Evolutionary conservation across 2,113 vertebrate genomes (phyloP), one percentile per base, ranked within the genome.

Genomic region (Catharus bicknelli): DNA sequence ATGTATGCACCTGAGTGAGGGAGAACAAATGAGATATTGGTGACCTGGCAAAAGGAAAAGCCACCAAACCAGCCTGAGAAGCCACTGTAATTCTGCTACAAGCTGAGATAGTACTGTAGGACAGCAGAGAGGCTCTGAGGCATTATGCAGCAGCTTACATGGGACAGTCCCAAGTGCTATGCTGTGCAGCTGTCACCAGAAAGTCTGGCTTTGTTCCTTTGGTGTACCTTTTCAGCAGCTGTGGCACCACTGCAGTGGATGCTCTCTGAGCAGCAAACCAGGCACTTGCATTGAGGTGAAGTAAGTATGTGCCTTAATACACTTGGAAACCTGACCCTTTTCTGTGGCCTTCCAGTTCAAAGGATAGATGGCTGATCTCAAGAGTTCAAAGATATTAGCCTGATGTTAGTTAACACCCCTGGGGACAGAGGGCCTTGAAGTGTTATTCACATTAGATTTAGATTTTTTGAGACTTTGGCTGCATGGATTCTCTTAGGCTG

Each of bases 271-370:
- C 34, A 30, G 59, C 67, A 85, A 73, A 64, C 30, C 58, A 55
- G 74, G 58, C 57, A 32, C 4, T 3, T 17, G 45, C 0, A 0
- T n/a, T 38, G 74, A 82, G 57, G 38, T 66, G 7, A 82, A 50
- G 62, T 66, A 61, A 23, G 17, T 51, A 5, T 13, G 36, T 94
- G 94, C 86, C 81, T 89, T 93, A 64, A 58, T 51, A 66, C 69
- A 16, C 7, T 1, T 54, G 81, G 58, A 87, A 86, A 58, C 53
- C 36, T 5, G 1, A 53, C 7, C 59, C 43, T 83, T 87, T 69
- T 50, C 86, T 83, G 63, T 47, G 58, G 70, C 83, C 86, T 85
- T 94, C 89, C 89, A 55, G 36, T 54, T 88, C 80, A 83, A 55
- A 84, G 62, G 77, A 57, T n/a, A 75, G 61, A 43, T 54, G 62